These are phyloP conservation scores for Folsomia manolachei DNA, from an alignment of 2,888 invertebrate genomes.

Conservation along the genomic window DNA sequence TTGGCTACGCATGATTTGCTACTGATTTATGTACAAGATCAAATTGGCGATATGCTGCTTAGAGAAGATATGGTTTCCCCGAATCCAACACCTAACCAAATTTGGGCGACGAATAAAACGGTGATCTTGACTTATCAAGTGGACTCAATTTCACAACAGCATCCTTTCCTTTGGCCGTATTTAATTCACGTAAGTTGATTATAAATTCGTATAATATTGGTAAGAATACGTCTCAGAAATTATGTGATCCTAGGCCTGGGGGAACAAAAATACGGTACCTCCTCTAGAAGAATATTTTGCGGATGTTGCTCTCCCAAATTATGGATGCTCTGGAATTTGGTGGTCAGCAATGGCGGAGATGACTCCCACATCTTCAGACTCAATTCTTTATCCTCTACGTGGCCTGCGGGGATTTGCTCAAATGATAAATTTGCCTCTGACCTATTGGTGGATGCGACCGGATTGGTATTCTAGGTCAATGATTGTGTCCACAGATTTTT, in stretches of 20 bases:
- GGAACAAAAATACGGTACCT: slow-evolving; percentile 60
- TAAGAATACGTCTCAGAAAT: neutral
- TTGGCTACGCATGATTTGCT: slow-evolving; percentile 53
- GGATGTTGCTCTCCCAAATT: slow-evolving; percentile 37
- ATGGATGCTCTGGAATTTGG: slow-evolving; percentile 47
- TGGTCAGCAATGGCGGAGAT: slow-evolving; percentile 72
- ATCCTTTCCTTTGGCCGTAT: slow-evolving; percentile 2
- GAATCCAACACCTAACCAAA: slow-evolving; percentile 56
- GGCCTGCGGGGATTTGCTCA: slow-evolving; percentile 66
- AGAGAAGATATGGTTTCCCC: slow-evolving; percentile 52
- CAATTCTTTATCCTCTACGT: slow-evolving; percentile 58
- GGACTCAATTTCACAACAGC: slow-evolving; percentile 52
- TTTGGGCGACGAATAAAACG: slow-evolving; percentile 58
- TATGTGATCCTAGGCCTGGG: slow-evolving; percentile 62
- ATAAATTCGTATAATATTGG: slow-evolving; percentile 51
- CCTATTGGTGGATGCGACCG: slow-evolving; percentile 60
- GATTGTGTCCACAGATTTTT: slow-evolving; percentile 58
- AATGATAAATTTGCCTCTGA: slow-evolving; percentile 67
- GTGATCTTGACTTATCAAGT: slow-evolving; percentile 61
- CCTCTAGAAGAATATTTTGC: slow-evolving; percentile 59
- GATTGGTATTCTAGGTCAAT: slow-evolving; percentile 52
- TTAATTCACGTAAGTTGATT: slow-evolving; percentile 6
- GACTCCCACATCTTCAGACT: slow-evolving; percentile 65
- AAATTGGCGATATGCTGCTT: slow-evolving; percentile 53
- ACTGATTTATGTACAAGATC: slow-evolving; percentile 52